These are phyloP conservation scores for Xerus inauris DNA, from an alignment of 2,113 vertebrate species.

Conservation along the genomic window DNA sequence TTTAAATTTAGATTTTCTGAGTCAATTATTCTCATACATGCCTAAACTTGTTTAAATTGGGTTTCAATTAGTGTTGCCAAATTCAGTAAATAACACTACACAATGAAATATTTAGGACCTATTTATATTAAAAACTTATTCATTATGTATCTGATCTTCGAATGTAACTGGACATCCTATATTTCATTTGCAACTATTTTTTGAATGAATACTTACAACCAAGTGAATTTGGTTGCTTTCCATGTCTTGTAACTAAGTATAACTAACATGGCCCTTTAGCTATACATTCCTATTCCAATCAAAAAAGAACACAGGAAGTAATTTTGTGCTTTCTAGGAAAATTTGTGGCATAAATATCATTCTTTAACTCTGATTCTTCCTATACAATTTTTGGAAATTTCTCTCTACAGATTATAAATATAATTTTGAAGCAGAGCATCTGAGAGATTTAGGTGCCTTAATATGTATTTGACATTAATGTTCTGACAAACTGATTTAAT, in stretches of 20 bases:
- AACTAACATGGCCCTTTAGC: neutral
- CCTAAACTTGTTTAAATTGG: neutral
- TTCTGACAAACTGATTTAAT: conserved; percentile 28
- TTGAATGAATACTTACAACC: neutral
- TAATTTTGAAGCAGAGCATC: conserved; percentile 65
- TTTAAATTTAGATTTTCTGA: conserved; percentile 17
- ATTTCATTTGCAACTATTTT: conserved; percentile 10
- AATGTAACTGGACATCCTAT: neutral
- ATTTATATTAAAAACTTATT: conserved; percentile 3
- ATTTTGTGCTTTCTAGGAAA: conserved; percentile 58
- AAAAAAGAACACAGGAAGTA: neutral
- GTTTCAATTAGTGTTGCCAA: neutral
- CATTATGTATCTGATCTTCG: neutral
- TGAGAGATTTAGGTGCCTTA: conserved; percentile 62
- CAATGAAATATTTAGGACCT: neutral
- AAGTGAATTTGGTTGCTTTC: conserved; percentile 12
- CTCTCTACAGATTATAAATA: conserved; percentile 64
- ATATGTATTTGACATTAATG: conserved; percentile 7
- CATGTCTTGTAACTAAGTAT: neutral
- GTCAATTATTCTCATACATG: neutral
- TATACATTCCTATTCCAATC: neutral
- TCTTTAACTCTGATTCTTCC: conserved; percentile 57
- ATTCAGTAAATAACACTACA: conserved; percentile 19
- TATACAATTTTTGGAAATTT: conserved; percentile 59
- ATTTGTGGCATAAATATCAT: conserved; percentile 48